Evolutionary conservation across 2,888 invertebrate genomes (phyloP), one percentile per base, ranked within the genome.

Genomic region (Temnothorax unifasciatus): DNA sequence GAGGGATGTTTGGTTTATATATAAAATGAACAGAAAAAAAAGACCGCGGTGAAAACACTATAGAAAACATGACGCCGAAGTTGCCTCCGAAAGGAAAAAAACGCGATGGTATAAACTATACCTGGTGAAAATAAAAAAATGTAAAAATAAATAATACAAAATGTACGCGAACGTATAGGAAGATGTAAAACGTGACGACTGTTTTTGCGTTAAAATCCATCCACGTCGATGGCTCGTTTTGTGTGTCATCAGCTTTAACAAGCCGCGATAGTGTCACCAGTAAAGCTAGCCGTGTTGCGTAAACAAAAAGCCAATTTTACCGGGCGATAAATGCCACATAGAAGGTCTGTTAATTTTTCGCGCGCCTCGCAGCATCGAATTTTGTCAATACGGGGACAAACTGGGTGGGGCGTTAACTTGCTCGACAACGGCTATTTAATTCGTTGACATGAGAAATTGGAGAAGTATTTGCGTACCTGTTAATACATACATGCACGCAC

Each of bases 291-390:
- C 59, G 25, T n/a, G 38, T 81, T 81, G 75, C 59, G 79, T 74
- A 73, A 81, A 81, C 74, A 81, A 81, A 81, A 81, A 81, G 79
- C 47, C 79, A 81, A 79, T 81, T 81, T 81, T 73, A 47, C 74
- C 75, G 38, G 59, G 18, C 75, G 79, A 81, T 81, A 81, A 81
- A 81, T 74, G 79, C 79, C 74, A 81, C 47, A 47, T 74, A 47
- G 74, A 81, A 59, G 59, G 79, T 73, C 74, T 73, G 79, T 81
- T 81, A 81, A 81, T 81, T 81, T 81, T 59, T 73, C 47, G 21
- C 74, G 6, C 74, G 25, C 57, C 15, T 74, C 47, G 29, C 34
- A 59, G 34, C 44, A 29, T 18, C 74, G 47, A 18, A 21, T 59
- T 71, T 71, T 79, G 79, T 74, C 79, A 73, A 81, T 73, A 81